Base-by-base conservation (phyloP, 2,113 vertebrate genomes). In the Macrotus californicus region DNA sequence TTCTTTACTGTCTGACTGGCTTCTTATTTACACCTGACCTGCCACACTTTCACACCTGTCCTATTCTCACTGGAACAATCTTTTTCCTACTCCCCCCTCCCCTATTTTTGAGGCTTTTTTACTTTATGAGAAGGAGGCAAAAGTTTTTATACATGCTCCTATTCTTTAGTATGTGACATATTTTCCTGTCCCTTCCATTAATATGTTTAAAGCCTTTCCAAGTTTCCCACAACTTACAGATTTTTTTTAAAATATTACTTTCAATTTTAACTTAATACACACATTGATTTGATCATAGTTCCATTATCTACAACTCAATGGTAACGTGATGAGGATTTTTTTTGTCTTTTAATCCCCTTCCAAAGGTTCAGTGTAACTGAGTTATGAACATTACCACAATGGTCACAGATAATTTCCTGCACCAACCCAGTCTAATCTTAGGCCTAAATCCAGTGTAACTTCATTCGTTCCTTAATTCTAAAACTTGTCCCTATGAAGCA, bases 11-110 rank as follows among this genome's bases (percentile, higher is more conserved):
- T 86, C 56, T 72, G 82, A 93, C 82, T 96, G 61, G 59, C 56
- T 96, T 95, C 94, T 97, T 97, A 97, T 95, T 97, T 97, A 97
- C 96, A 96, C 91, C 91, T 96, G 96, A 97, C 94, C 97, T 96
- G 95, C 89, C 96, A 94, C 91, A 88, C 90, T 95, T 95, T 89
- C 94, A 96, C 69, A 69, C 69, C 43, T 92, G 92, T 73, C 82
- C 79, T 89, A 52, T 75, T 95, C 76, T 96, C 84, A 94, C 72
- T 93, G 79, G 67, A 92, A 94, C 67, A 83, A 82, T 94, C 90
- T 94, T 96, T 95, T 88, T 29, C 88, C 80, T 92, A 89, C 87
- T 93, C 88, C 56, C 1, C 3, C 29, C 77, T 48, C 36, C 77
- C 46, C 29, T 26, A 18, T 79, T 75, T 95, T 92, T 48, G 70